Evolutionary conservation across 2,113 vertebrate genomes (phyloP).

Genomic region (Illadopsis cleaveri): DNA sequence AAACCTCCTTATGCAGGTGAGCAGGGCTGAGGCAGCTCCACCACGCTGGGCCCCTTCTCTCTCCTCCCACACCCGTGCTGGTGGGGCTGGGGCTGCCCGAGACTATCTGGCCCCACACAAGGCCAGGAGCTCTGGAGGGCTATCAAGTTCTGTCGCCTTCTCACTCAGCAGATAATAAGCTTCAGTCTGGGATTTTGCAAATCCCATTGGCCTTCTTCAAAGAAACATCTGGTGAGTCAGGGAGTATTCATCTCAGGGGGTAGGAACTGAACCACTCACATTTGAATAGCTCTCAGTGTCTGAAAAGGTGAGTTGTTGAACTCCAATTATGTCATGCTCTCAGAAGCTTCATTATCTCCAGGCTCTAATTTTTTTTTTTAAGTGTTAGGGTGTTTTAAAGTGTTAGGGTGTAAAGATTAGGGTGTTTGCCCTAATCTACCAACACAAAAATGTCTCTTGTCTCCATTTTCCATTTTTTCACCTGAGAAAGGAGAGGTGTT

Average conservation of each 20-base stretch:
- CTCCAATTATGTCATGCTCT: neutral
- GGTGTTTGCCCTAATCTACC: neutral
- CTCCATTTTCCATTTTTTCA: neutral
- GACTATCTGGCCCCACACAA: neutral
- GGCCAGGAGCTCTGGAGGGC: neutral
- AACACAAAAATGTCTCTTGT: neutral
- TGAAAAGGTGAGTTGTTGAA: neutral
- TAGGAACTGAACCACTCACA: neutral
- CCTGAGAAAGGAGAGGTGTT: neutral
- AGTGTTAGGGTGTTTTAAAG: too few species aligned
- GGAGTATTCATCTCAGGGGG: neutral
- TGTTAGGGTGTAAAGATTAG: too few species aligned
- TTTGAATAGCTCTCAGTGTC: neutral
- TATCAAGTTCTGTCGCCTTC: neutral
- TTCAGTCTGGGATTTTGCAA: neutral
- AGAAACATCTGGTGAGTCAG: neutral
- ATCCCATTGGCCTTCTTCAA: neutral
- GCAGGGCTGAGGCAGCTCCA: neutral
- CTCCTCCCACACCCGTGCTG: neutral
- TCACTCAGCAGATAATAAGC: neutral
- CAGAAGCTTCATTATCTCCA: neutral
- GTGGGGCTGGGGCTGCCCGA: neutral
- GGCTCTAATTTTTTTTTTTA: neutral
- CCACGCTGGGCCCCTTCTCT: accelerated
- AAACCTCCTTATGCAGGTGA: neutral